Percentiles rank a stretch among this genome's conserved stretches.
These are phyloP conservation scores for Megamerina dolium DNA, from an alignment of 2,888 invertebrate species.

Conservation along the genomic window DNA sequence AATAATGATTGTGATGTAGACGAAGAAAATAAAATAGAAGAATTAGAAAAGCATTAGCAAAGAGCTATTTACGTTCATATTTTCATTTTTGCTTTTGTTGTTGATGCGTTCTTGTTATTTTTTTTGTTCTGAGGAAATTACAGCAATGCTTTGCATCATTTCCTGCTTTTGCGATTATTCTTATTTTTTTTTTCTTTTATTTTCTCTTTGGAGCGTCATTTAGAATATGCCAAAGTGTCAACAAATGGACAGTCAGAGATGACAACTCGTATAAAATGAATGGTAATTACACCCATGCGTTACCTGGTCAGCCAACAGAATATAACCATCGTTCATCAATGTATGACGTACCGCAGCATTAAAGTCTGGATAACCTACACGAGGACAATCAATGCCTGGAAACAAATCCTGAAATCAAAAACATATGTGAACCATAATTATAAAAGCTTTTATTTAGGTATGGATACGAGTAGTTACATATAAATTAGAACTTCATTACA, in stretches of 20 bases:
- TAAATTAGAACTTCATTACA: no score
- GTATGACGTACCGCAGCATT: conserved; percentile 69
- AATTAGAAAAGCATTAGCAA: conserved; percentile 5
- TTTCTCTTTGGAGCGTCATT: conserved; percentile 27
- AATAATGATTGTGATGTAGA: no score
- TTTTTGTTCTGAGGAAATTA: conserved; percentile 9
- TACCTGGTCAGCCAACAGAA: conserved; percentile 66
- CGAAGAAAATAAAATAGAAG: conserved; percentile 13
- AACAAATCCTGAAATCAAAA: conserved; percentile 63
- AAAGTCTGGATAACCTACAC: conserved; percentile 81
- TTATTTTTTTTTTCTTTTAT: conserved; percentile 1
- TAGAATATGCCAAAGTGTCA: conserved; percentile 44
- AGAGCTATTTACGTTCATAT: background rate
- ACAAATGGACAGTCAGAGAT: no score
- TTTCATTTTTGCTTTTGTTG: conserved; percentile 1
- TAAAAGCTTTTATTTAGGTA: background rate
- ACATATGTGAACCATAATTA: no score
- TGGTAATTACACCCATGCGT: conserved; percentile 20
- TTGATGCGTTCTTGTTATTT: no score
- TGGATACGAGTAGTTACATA: no score
- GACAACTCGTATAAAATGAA: conserved; percentile 16
- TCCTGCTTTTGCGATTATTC: conserved; percentile 32
- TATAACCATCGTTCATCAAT: conserved; percentile 61
- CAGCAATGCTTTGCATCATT: conserved; percentile 34
- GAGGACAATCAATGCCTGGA: conserved; percentile 83